Base-by-base conservation (phyloP, 2,797 vertebrate genomes). In the Urophycis tenuis region DNA sequence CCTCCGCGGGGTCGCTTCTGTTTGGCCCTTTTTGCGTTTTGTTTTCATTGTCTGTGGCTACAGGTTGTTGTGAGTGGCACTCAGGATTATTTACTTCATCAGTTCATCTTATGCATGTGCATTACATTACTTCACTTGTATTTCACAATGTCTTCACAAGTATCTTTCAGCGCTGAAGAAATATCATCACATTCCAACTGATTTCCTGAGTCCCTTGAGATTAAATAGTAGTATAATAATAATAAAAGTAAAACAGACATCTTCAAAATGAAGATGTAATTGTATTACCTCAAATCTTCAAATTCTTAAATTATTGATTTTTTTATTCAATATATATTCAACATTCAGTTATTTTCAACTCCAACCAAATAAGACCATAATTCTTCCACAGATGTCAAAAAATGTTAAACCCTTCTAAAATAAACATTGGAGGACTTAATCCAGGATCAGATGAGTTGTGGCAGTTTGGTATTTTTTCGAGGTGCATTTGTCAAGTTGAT, bases 401-500 rank as follows among this genome's bases (percentile, higher is more conserved):
- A 34, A 36, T 64, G 11, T 41, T 72, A 76, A 36, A 77, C 14
- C 31, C 34, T 22, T 6, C 49, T 22, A 53, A 60, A 60, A 60
- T 8, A 60, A 60, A 79, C 74, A 34, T 32, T 5, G 15, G 75
- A 22, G 74, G 34, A n/a, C 29, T 75, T 17, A 41, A 19, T 72
- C n/a, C 19, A 31, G 29, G 30, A 33, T 73, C n/a, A 75, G 78
- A 75, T 81, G 72, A 77, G 64, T 86, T 90, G 84, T 81, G 80
- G 80, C 79, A 81, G 84, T 81, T 72, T 74, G 83, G 84, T 82
- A 45, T 30, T 60, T 75, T 81, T 79, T 79, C 78, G 78, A 80
- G 75, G 81, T 83, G 75, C 60, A 67, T 86, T 85, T 81, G 83
- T 85, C 74, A 87, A 81, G 67, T 80, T 81, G 86, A 83, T 86